Evolutionary conservation across 2,797 vertebrate species (phyloP), one percentile per base, ranked within the genome.

Genomic region (Antennarius maculatus): DNA sequence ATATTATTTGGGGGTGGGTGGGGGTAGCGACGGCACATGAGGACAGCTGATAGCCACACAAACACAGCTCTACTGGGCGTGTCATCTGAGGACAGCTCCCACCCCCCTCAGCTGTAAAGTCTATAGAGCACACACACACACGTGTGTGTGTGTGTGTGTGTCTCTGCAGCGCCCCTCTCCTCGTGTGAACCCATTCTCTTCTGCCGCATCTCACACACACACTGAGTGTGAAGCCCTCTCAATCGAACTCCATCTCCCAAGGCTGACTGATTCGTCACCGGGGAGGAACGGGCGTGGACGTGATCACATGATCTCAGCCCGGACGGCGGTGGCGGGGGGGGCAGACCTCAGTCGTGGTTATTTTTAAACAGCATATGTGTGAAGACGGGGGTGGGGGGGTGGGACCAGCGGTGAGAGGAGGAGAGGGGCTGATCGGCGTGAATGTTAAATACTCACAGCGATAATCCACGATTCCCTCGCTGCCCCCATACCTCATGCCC

Each of bases 131-230:
- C 27, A 54, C 29, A 41, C 56, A 71, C 49, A 69, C 50, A 48
- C 29, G 23, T 34, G 53, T 45, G 69, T 41, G 54, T 39, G 9
- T 16, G 54, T n/a, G 45, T 12, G 13, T 52, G 11, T 3, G 42
- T 56, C 66, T 62, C 72, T 66, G 75, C 79, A 74, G 69, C 37
- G 41, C 15, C 16, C 10, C 7, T 74, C 54, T 79, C 79, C 79
- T 81, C 75, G 48, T 54, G 23, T 81, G 76, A 84, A 84, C 79
- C 45, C 61, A 39, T 10, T 66, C 54, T 46, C 62, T 27, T 48
- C 60, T 75, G 61, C 69, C 18, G 62, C 74, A 77, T 61, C 60
- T 28, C 50, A 15, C 60, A 52, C 63, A 55, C 57, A 55, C 59
- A 55, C 51, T 54, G 49, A 54, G 18, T 34, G 4, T 11, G 42